A percentile compares a stretch with the other conserved stretches of the same genome.
Conservation (phyloP, 2,113 vertebrate species). For the Aldabrachelys gigantea region DNA sequence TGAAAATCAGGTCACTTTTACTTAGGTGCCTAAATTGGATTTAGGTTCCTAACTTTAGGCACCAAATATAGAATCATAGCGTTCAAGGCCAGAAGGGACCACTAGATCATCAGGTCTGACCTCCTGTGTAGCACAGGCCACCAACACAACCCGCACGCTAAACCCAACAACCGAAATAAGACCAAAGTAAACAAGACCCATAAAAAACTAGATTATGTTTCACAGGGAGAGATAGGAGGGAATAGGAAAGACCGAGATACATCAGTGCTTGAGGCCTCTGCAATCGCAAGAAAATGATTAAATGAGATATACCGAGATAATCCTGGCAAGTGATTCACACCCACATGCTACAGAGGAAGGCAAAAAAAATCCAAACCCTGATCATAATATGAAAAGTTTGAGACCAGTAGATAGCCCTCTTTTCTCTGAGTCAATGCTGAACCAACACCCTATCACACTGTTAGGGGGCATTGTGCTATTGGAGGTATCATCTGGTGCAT, state of each 20-base stretch:
- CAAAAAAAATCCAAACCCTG: too few species aligned
- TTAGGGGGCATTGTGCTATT: background rate
- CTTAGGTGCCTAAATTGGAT: background rate
- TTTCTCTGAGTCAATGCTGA: background rate
- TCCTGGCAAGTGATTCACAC: too few species aligned
- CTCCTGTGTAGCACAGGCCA: background rate
- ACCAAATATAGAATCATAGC: background rate
- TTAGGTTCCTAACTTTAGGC: background rate
- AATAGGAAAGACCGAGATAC: background rate
- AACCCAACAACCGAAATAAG: background rate
- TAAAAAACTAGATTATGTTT: background rate
- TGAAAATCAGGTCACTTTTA: background rate
- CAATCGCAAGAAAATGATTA: background rate
- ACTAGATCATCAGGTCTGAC: background rate
- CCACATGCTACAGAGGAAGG: background rate
- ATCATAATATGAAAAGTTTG: background rate
- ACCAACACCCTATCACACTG: background rate
- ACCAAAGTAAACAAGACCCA: background rate
- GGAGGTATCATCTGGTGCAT: background rate
- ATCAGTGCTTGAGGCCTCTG: background rate
- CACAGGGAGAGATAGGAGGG: background rate
- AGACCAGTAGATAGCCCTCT: background rate
- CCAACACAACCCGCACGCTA: background rate
- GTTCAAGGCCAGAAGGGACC: background rate
- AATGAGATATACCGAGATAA: background rate